phyloP scores from a whole-genome alignment of 2,888 invertebrate species.

The Stramonita haemastoma region DNA sequence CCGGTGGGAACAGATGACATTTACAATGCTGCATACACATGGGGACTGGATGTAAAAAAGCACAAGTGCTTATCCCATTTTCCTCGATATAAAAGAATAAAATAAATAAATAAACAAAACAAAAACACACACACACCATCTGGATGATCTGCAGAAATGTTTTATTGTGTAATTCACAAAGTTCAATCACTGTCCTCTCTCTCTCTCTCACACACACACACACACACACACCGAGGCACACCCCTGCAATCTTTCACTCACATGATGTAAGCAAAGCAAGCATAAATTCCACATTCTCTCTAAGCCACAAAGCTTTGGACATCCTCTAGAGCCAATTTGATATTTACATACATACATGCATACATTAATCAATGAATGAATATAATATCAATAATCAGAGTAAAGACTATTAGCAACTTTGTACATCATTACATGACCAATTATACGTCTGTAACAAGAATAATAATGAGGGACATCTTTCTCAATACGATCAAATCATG shows the following conservation, averaged over 20 bases:
- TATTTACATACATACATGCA: background rate
- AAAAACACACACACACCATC: no score
- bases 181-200: background rate
- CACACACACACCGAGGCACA: background rate
- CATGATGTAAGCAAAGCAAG: background rate
- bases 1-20: no score
- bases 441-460: background rate
- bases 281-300: background rate
- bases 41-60: no score
- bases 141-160: background rate
- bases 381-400: background rate
- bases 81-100: no score
- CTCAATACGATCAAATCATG: background rate
- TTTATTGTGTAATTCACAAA: conserved; percentile 6
- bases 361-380: background rate
- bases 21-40: no score
- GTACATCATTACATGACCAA: background rate
- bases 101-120: no score
- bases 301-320: background rate
- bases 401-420: background rate
- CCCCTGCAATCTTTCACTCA: background rate
- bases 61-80: no score
- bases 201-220: background rate
- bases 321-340: background rate
- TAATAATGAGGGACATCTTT: background rate